Evolutionary conservation across 2,797 vertebrate genomes (phyloP).

Genomic region (Triplophysa yarkandensis): DNA sequence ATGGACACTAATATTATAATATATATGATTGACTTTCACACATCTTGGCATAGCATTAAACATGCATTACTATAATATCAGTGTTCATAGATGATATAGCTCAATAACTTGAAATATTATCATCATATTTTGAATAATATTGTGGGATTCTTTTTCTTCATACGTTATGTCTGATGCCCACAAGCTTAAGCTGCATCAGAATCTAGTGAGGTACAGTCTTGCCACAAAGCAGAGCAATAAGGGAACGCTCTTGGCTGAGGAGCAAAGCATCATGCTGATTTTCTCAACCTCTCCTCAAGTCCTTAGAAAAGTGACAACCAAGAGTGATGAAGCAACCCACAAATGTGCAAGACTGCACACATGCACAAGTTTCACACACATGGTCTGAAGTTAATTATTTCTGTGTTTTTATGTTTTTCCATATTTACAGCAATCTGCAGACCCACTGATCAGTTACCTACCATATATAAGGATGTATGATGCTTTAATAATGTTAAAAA

Average conservation of each 20-base stretch:
- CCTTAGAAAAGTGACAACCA: slow-evolving; percentile 44
- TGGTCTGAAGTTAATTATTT: slow-evolving; percentile 6
- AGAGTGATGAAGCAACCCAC: slow-evolving; percentile 45
- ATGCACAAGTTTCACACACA: slow-evolving; percentile 26
- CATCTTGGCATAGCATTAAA: slow-evolving; percentile 24
- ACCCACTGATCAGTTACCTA: neutral
- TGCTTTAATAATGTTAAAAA: no score
- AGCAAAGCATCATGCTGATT: slow-evolving; percentile 27
- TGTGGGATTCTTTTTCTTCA: slow-evolving; percentile 43
- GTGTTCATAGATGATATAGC: slow-evolving; percentile 21
- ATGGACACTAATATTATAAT: slow-evolving; percentile 21
- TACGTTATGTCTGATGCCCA: slow-evolving; percentile 40
- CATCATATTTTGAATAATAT: slow-evolving; percentile 36
- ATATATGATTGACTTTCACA: slow-evolving; percentile 11
- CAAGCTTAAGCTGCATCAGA: slow-evolving; percentile 34
- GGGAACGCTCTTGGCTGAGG: slow-evolving; percentile 21
- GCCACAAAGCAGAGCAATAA: slow-evolving; percentile 35
- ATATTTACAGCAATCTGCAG: neutral
- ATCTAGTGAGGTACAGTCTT: slow-evolving; percentile 35
- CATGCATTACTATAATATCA: slow-evolving; percentile 34
- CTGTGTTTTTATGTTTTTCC: slow-evolving; percentile 20
- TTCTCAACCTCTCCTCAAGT: slow-evolving; percentile 45
- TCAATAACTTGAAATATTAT: slow-evolving; percentile 39
- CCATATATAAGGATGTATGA: neutral
- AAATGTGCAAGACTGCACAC: slow-evolving; percentile 18